A percentile compares a stretch with the other conserved stretches of the same genome.
phyloP scores from a whole-genome alignment of 1,140 invertebrate genomes.

The Pseudoatta argentina region DNA sequence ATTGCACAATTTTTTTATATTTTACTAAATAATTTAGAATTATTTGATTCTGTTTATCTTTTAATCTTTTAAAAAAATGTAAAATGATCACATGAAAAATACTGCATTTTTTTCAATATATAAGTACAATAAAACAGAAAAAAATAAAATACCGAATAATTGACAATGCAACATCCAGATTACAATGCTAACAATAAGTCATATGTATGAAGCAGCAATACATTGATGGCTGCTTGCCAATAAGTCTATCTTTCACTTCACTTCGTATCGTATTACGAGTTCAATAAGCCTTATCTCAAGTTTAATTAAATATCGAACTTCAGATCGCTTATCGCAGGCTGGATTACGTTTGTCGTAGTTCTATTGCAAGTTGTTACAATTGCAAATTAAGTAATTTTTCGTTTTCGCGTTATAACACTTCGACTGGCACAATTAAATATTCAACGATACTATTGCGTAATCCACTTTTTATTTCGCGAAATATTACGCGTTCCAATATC shows the following conservation, averaged over 20 bases:
- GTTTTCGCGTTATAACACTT: background rate
- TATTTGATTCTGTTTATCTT: background rate
- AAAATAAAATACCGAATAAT: background rate
- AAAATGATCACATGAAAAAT: background rate
- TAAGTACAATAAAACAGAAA: background rate
- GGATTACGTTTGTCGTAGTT: conserved; percentile 1
- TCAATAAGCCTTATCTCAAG: conserved; percentile 37
- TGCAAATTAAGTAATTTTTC: conserved; percentile 59
- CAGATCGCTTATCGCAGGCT: background rate
- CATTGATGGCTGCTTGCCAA: conserved; percentile 50
- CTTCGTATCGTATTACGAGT: background rate
- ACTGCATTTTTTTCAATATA: background rate
- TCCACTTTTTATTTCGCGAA: conserved; percentile 34
- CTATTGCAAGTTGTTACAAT: background rate
- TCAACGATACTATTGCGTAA: conserved; percentile 50
- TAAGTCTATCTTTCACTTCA: conserved; percentile 28
- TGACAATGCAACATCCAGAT: background rate
- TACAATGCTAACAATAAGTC: background rate
- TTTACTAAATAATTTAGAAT: background rate
- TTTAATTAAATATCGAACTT: conserved; percentile 70
- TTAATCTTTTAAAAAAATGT: background rate
- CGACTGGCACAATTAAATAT: conserved; percentile 32
- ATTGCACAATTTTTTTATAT: background rate
- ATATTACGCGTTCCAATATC: conserved; percentile 35
- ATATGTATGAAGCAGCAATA: background rate